A percentile compares a stretch with the other conserved stretches of the same genome.
Conservation (phyloP, 2,888 invertebrate genomes). For the Amiota minor region DNA sequence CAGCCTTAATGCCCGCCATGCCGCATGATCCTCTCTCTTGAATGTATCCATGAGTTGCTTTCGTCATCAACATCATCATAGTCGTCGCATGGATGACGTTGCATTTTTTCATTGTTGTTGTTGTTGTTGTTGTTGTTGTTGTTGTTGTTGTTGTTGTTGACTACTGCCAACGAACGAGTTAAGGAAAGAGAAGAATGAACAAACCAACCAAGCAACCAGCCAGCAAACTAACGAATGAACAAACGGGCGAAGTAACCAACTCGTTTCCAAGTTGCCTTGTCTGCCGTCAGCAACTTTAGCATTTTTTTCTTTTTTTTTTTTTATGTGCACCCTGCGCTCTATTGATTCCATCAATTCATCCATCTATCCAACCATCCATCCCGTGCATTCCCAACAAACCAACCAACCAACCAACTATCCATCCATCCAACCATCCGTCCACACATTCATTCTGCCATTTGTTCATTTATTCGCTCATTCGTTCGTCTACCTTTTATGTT, state of each 20-base stretch:
- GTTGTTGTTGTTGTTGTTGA: neutral
- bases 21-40: neutral
- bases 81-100: constrained; percentile 34
- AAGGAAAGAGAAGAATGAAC: neutral
- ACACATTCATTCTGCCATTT: constrained; percentile 23
- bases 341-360: too few relatives aligned
- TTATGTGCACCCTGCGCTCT: constrained; percentile 14
- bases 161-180: neutral
- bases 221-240: neutral
- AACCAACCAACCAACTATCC: neutral
- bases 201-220: neutral
- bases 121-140: constrained; percentile 44
- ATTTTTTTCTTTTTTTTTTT: constrained; percentile 16
- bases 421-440: neutral
- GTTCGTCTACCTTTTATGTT: constrained; percentile 57
- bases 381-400: neutral
- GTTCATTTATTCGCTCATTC: constrained; percentile 29
- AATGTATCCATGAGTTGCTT: too few relatives aligned
- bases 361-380: neutral
- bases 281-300: constrained; percentile 5
- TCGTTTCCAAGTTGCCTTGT: constrained; percentile 19
- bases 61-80: constrained; percentile 16
- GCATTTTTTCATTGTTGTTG: constrained; percentile 26
- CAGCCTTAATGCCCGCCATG: neutral
- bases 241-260: neutral